Conservation (phyloP, 1,140 invertebrate genomes). For the Heliconius himera region DNA sequence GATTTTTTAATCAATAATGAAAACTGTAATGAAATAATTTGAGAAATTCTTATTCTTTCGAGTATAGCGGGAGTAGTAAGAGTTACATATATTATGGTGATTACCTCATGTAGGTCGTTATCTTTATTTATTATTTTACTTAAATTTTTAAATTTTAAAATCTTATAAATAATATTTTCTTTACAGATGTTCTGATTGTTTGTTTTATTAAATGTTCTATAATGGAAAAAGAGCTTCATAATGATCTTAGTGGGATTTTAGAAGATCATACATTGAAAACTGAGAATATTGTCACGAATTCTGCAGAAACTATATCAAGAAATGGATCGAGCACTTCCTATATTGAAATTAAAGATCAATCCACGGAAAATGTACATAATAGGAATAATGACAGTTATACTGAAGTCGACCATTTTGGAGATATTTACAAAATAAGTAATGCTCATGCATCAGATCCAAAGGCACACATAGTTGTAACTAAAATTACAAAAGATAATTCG, state of each 20-base stretch:
- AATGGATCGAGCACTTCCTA: neutral
- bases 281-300: neutral
- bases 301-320: neutral
- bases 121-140: neutral
- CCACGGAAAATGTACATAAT: neutral
- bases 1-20: slow-evolving; percentile 23
- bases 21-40: neutral
- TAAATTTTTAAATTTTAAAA: neutral
- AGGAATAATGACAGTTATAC: neutral
- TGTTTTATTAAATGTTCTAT: neutral
- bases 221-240: neutral
- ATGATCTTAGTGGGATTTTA: neutral
- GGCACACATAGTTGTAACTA: neutral
- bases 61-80: neutral
- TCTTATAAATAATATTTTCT: neutral
- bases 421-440: neutral
- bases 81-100: neutral
- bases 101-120: neutral
- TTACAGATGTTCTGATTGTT: neutral
- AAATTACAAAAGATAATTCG: slow-evolving; percentile 6
- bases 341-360: neutral
- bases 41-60: neutral
- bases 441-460: neutral
- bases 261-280: neutral
- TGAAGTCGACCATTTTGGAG: neutral